Evolutionary conservation across 2,113 vertebrate species (phyloP).

Genomic region (Bombycilla garrulus): DNA sequence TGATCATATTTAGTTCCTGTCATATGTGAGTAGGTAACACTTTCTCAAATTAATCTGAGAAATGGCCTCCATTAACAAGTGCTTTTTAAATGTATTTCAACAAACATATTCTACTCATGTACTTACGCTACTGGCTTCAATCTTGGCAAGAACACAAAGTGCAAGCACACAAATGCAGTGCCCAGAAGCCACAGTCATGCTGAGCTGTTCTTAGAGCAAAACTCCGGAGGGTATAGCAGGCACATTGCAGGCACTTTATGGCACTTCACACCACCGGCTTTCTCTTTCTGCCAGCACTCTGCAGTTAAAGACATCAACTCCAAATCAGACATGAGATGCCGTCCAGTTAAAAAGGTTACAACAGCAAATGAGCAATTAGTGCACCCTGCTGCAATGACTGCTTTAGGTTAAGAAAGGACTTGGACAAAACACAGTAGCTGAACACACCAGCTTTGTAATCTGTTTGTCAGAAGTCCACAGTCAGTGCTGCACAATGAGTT

Average conservation of each 20-base stretch:
- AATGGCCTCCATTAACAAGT: neutral
- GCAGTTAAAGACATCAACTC: constrained; percentile 48
- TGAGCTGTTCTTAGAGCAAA: neutral
- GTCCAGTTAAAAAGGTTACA: constrained; percentile 70
- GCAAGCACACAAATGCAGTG: neutral
- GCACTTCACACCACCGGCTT: neutral
- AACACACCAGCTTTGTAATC: constrained; percentile 61
- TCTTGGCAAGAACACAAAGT: neutral
- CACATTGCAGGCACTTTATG: neutral
- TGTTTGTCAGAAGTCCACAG: constrained; percentile 36
- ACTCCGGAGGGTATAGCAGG: neutral
- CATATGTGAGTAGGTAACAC: neutral
- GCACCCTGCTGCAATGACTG: constrained; percentile 26
- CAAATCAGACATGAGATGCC: constrained; percentile 40
- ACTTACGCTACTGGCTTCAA: neutral
- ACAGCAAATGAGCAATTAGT: constrained; percentile 72
- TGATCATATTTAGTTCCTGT: neutral
- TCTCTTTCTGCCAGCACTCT: neutral
- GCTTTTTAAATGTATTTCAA: neutral
- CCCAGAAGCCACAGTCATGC: neutral
- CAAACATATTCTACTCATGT: neutral
- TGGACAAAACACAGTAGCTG: constrained; percentile 21
- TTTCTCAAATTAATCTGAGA: neutral
- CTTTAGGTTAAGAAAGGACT: constrained; percentile 35
- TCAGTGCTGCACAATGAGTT: neutral